Base-by-base conservation (phyloP, 2,113 vertebrate genomes). In the Puffinus mauretanicus region DNA sequence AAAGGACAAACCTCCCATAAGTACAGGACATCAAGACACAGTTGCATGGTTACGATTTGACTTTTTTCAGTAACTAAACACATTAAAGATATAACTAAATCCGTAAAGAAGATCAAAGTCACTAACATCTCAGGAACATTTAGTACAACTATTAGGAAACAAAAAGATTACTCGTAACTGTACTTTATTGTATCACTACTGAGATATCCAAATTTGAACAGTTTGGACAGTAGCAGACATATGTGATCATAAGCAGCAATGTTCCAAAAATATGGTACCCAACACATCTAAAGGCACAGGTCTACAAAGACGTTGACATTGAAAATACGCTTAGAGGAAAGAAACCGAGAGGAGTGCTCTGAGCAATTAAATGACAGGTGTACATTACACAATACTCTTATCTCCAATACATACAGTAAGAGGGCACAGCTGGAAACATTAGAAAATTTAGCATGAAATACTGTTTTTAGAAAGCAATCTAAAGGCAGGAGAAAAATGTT, bases 41-140 rank as follows among this genome's bases (percentile, higher is more conserved):
- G 46, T 0, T 61, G 11, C 27, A 36, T 9, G 16, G 46, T 52
- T 90, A 70, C 1, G 0, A 38, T 32, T 16, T 46, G 1, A 51
- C 46, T 77, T 72, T 73, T 67, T 82, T 25, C 32, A 36, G 18
- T 77, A 77, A 32, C 51, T 66, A 55, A 62, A 49, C 25, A 36
- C 11, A 32, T 82, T 30, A 51, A 60, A 73, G 47, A 72, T 30
- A 40, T 6, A 49, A 49, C 5, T 69, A 75, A 44, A 78, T 60
- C n/a, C 22, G 1, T 62, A 82, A 51, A 32, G 51, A 88, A 86
- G 22, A 73, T 34, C 16, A 71, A 52, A 77, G 51, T 42, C 2
- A 1, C 11, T 57, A 82, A 64, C 18, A 67, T 54, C 32, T 55
- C 52, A 30, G 34, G 17, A 91, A 76, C 14, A 57, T 22, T 64